Conservation (phyloP, 2,113 vertebrate genomes). For the Caracal caracal region DNA sequence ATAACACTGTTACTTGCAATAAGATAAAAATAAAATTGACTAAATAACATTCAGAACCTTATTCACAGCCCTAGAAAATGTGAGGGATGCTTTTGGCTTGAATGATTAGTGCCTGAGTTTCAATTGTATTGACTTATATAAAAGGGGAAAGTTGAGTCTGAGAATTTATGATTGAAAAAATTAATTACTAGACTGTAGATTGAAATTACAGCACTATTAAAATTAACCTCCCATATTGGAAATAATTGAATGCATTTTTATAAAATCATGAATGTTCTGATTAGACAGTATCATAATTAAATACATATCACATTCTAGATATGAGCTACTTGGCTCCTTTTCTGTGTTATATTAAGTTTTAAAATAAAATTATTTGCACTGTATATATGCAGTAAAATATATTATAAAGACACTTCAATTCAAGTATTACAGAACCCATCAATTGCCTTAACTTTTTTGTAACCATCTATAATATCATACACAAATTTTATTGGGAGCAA, state of each 20-base stretch:
- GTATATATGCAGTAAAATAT: not conserved
- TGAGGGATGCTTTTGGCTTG: not conserved
- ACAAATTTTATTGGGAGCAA: not conserved
- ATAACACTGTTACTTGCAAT: not conserved
- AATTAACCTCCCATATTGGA: not conserved
- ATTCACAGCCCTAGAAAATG: not conserved
- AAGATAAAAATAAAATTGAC: conserved; percentile 25
- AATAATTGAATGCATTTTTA: not conserved
- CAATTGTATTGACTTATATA: not conserved
- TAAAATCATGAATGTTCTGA: conserved; percentile 22
- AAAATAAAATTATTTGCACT: not conserved
- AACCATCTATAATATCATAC: not conserved
- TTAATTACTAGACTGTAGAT: not conserved
- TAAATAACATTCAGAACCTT: conserved; percentile 6
- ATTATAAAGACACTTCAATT: not conserved
- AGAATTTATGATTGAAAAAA: conserved; percentile 19
- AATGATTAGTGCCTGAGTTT: not conserved
- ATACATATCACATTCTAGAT: not conserved
- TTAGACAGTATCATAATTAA: not conserved
- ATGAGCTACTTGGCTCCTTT: not conserved
- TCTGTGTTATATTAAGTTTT: not conserved
- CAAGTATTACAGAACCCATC: not conserved
- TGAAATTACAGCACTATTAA: not conserved
- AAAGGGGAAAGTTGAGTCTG: not conserved
- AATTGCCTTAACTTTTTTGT: not conserved